Conservation (phyloP, 2,113 vertebrate genomes). For the Mormyrus iriodes region DNA sequence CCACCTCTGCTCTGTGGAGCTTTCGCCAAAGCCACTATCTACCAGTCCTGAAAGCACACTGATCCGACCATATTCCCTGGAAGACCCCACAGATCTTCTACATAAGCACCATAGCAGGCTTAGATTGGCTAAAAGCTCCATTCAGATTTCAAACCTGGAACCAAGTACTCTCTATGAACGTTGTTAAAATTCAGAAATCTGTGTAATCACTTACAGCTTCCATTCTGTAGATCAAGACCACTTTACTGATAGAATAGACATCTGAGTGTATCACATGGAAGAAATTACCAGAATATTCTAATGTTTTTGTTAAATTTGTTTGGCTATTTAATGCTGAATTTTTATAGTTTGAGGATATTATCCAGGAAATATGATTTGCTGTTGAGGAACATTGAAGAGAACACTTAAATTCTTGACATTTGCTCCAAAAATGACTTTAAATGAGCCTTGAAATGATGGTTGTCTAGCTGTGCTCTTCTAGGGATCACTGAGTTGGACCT, state of each 20-base stretch:
- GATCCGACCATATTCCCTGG: background rate
- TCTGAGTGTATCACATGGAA: background rate
- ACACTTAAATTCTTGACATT: background rate
- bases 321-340: background rate
- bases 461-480: background rate
- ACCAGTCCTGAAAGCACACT: background rate
- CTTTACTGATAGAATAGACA: background rate
- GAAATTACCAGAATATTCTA: background rate
- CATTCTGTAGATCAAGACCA: background rate
- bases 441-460: background rate
- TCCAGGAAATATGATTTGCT: background rate
- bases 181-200: background rate
- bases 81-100: background rate
- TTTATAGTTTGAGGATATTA: background rate
- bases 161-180: constrained; percentile 31
- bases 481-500: background rate
- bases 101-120: constrained; percentile 29
- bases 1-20: background rate
- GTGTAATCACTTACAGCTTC: background rate
- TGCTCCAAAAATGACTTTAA: background rate
- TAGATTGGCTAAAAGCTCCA: constrained; percentile 34
- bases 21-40: background rate
- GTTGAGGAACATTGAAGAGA: background rate
- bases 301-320: background rate
- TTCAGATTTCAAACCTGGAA: constrained; percentile 26